Evolutionary conservation across 2,797 vertebrate species (phyloP).

Genomic region (Enteromius treurensis): DNA sequence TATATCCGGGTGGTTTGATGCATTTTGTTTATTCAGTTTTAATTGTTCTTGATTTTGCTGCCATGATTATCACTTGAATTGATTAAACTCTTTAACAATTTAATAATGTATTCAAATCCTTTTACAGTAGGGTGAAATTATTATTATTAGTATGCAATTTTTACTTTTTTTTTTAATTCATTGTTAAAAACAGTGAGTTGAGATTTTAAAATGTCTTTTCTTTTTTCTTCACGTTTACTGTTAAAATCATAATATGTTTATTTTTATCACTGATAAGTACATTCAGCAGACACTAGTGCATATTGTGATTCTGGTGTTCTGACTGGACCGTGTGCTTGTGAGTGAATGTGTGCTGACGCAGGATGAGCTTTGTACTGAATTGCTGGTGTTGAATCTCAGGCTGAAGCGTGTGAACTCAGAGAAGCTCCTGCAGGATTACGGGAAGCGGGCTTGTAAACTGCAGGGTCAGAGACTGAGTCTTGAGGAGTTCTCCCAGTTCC

Average conservation of each 20-base stretch:
- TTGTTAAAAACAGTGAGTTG: neutral
- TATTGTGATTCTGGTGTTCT: neutral
- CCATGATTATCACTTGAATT: neutral
- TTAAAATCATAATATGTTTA: neutral
- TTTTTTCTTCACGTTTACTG: neutral
- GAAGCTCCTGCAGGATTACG: conserved; percentile 84
- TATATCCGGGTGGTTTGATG: neutral
- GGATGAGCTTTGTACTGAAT: neutral
- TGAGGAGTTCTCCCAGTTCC: conserved; percentile 85
- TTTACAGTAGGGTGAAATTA: neutral
- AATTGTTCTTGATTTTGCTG: too few relatives aligned
- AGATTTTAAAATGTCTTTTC: neutral
- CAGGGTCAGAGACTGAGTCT: conserved; percentile 77
- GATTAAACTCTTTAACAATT: neutral
- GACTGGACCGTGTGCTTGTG: neutral
- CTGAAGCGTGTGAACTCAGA: conserved; percentile 87
- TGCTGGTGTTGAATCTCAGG: conserved; percentile 66
- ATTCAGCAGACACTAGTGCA: too few relatives aligned
- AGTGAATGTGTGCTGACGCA: neutral
- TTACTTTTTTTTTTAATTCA: neutral
- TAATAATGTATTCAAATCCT: neutral
- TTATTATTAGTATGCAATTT: neutral
- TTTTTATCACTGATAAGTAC: neutral
- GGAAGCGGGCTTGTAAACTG: conserved; percentile 78
- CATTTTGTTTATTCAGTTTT: neutral